Conservation (phyloP, 2,888 invertebrate species). For the Pyrochroa serraticornis region DNA sequence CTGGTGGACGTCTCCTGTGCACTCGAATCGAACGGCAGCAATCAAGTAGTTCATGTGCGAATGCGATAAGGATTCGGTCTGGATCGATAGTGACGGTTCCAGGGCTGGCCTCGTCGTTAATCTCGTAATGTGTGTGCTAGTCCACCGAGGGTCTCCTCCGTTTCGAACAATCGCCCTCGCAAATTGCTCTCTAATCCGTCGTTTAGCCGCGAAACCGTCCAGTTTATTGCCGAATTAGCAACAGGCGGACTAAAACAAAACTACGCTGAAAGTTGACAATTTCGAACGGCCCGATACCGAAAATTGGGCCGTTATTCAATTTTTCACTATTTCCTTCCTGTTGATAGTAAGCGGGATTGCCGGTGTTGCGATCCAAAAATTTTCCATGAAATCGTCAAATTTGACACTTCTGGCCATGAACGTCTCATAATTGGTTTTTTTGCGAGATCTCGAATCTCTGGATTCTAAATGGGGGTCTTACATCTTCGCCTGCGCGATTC, state of each 20-base stretch:
- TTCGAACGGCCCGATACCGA: too few relatives aligned
- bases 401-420: too few relatives aligned
- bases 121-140: conserved; percentile 45
- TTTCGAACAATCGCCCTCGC: conserved; percentile 43
- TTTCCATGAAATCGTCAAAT: too few relatives aligned
- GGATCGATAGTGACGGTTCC: conserved; percentile 49
- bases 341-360: too few relatives aligned
- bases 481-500: too few relatives aligned
- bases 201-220: conserved; percentile 32
- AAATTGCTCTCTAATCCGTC: conserved; percentile 35
- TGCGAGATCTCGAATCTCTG: too few relatives aligned
- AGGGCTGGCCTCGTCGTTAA: conserved; percentile 41
- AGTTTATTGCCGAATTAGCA: conserved; percentile 22
- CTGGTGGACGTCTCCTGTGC: conserved; percentile 4
- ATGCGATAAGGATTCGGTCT: conserved; percentile 49
- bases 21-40: conserved; percentile 33
- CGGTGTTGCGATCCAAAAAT: too few relatives aligned
- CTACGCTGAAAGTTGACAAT: too few relatives aligned
- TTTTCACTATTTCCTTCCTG: too few relatives aligned
- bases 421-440: too few relatives aligned
- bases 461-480: too few relatives aligned
- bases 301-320: too few relatives aligned
- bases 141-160: conserved; percentile 37
- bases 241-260: conserved; percentile 6
- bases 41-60: conserved; percentile 54